Base-by-base conservation (phyloP, 2,113 vertebrate genomes). In the Aptenodytes forsteri region DNA sequence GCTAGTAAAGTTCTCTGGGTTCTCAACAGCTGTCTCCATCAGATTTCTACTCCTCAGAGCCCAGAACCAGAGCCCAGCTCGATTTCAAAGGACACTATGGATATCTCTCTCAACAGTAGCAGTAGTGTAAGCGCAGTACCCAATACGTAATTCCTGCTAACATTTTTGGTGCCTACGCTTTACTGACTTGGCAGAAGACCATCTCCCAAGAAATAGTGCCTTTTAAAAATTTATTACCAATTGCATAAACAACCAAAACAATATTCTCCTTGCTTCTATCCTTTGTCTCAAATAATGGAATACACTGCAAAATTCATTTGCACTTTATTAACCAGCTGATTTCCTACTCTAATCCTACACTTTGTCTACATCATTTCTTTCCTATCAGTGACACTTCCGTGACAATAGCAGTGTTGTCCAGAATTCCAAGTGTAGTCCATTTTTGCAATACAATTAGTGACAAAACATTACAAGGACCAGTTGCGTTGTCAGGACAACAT, bases 401-500 rank as follows among this genome's bases (percentile, higher is more conserved):
- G 62, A 88, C 88, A 89, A 90, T 0, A 90, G 70, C 83, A 90
- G 56, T 3, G 18, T 9, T 81, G 67, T 38, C 64, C 78, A 75
- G 67, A 92, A 26, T 38, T 93, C 59, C 13, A 1, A 66, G 77
- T 5, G 9, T 5, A 91, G 69, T 40, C 65, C 56, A 38, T 52
- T 71, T 83, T 75, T 84, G 15, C 78, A 73, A 40, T 26, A 87
- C 66, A 59, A 16, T 67, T 42, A 80, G 80, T 82, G 73, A 89
- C 90, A 93, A 93, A 93, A 94, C 83, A 97, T 88, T 75, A 83
- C 84, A 91, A 89, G 96, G 93, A 96, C 83, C 87, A 92, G 73
- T 93, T 2, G 3, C 4, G 7, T 47, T 7, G 47, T 84, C 80
- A 91, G 64, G 93, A 96, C 80, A 87, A 97, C 15, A 67, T 2